phyloP scores from a whole-genome alignment of 2,888 invertebrate species.

The Polyploca ridens region DNA sequence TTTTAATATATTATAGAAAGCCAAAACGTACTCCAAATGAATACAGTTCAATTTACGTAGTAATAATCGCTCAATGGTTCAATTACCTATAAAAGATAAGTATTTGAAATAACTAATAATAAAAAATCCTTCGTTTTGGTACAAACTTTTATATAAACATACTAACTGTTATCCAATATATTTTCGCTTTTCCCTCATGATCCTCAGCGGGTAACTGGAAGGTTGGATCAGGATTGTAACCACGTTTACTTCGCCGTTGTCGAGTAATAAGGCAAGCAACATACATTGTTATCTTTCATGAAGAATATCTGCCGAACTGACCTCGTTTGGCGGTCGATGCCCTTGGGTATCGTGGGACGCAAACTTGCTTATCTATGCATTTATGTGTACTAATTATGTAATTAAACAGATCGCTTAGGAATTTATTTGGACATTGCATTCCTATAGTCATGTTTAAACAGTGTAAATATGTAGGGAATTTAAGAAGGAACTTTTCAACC shows the following conservation, averaged over 20 bases:
- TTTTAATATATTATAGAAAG: background rate
- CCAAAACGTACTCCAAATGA: too few relatives aligned
- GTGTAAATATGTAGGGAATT: too few relatives aligned
- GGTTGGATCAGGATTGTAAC: background rate
- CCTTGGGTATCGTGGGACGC: conserved; percentile 49
- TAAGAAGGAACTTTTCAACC: too few relatives aligned
- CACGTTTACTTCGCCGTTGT: conserved; percentile 16
- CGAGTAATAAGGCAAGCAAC: conserved; percentile 32
- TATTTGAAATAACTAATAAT: too few relatives aligned
- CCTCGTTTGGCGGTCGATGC: conserved; percentile 57
- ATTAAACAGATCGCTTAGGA: conserved; percentile 39
- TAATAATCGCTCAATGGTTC: too few relatives aligned
- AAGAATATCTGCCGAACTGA: conserved; percentile 42
- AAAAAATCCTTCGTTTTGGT: too few relatives aligned
- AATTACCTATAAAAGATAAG: too few relatives aligned
- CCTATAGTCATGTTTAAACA: background rate
- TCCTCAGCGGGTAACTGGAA: background rate
- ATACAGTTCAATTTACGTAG: too few relatives aligned
- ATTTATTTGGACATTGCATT: conserved; percentile 23
- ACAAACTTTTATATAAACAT: too few relatives aligned
- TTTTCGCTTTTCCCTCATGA: background rate
- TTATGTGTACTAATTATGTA: conserved; percentile 44
- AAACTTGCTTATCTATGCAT: conserved; percentile 39
- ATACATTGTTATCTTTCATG: conserved; percentile 42
- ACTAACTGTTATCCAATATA: too few relatives aligned